phyloP scores from a whole-genome alignment of 2,113 vertebrate genomes.

The Tragelaphus scriptus region DNA sequence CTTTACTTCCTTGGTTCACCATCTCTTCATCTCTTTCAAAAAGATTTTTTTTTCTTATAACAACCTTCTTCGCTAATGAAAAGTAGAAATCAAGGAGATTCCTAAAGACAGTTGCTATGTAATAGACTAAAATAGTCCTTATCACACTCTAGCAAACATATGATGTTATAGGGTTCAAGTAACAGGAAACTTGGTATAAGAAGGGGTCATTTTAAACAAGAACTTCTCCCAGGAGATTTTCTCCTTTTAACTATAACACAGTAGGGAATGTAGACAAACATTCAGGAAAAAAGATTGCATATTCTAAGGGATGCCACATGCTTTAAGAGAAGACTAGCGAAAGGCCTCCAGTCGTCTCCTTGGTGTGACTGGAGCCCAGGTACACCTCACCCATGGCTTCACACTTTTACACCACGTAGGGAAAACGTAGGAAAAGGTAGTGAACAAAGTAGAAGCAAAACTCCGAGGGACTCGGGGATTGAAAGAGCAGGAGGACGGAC shows the following conservation, averaged over 20 bases:
- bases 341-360: not conserved
- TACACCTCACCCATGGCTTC: not conserved
- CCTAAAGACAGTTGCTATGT: not conserved
- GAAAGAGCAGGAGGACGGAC: not conserved
- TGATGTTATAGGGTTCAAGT: not conserved
- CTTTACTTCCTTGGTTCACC: not conserved
- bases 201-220: not conserved
- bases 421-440: not conserved
- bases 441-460: not conserved
- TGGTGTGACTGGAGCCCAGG: not conserved
- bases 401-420: not conserved
- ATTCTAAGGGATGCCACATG: not conserved
- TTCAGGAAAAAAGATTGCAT: not conserved
- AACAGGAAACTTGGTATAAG: not conserved
- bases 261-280: not conserved
- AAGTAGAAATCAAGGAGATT: not conserved
- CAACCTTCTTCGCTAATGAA: not conserved
- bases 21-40: not conserved
- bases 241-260: not conserved
- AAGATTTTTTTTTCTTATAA: not conserved
- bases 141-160: not conserved
- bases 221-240: not conserved
- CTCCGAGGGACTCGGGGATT: not conserved
- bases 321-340: not conserved
- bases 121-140: not conserved